A percentile compares a stretch with the other conserved stretches of the same genome.
Evolutionary conservation across 1,140 invertebrate genomes (phyloP).

Genomic region (Zaprionus taronus): DNA sequence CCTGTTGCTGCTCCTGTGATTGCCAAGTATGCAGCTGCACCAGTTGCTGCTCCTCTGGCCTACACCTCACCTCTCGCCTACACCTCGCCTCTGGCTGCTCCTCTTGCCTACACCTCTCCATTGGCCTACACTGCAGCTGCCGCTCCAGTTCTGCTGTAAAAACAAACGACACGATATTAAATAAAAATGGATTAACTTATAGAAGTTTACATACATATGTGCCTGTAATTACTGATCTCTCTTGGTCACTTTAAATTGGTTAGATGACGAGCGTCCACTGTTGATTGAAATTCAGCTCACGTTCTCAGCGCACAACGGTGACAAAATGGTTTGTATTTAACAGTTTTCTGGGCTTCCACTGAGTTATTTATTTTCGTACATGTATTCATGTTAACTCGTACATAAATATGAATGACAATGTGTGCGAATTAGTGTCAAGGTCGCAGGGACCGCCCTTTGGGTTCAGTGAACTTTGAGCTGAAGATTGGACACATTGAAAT

Average conservation of each 20-base stretch:
- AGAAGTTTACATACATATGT: not conserved
- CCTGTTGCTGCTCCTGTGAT: constrained; percentile 57
- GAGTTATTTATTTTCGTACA: not conserved
- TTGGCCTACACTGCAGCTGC: constrained; percentile 18
- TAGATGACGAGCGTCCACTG: not conserved
- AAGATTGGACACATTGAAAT: not conserved
- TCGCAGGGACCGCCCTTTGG: not conserved
- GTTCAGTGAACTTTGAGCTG: not conserved
- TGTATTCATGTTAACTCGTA: not conserved
- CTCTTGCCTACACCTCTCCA: constrained; percentile 12
- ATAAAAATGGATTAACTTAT: constrained; percentile 4
- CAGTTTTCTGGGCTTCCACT: not conserved
- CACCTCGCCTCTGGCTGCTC: constrained; percentile 23
- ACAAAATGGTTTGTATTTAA: not conserved
- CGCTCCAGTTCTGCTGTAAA: not conserved
- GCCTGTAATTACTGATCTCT: not conserved
- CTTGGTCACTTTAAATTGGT: not conserved
- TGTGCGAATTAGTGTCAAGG: not conserved
- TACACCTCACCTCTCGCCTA: constrained; percentile 27
- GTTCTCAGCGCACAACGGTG: not conserved
- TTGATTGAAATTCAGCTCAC: not conserved
- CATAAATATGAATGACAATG: not conserved
- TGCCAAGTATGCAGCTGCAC: constrained; percentile 52
- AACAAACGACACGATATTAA: not conserved
- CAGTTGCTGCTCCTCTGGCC: constrained; percentile 23